Conservation (phyloP, 2,888 invertebrate genomes). For the Eupeodes latifasciatus region DNA sequence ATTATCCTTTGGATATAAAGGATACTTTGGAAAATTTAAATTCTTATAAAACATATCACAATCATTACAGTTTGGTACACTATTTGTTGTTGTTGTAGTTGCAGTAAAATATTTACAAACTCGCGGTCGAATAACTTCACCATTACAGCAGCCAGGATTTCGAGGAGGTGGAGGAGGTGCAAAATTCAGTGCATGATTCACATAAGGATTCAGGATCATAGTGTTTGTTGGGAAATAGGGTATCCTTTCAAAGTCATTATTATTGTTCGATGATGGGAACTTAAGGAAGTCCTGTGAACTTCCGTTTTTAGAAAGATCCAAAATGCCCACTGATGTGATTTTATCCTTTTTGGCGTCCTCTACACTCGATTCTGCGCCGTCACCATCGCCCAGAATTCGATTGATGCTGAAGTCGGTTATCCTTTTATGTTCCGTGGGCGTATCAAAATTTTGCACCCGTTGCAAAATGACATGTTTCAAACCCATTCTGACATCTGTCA, state of each 20-base stretch:
- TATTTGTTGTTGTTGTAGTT: conserved; percentile 7
- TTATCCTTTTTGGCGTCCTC: conserved; percentile 54
- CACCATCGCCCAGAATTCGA: conserved; percentile 79
- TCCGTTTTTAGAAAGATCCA: conserved; percentile 81
- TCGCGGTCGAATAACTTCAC: conserved; percentile 71
- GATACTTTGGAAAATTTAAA: conserved; percentile 71
- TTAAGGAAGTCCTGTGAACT: conserved; percentile 33
- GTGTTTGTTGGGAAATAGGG: conserved; percentile 46
- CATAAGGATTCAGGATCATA: conserved; percentile 58
- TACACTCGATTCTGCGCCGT: background rate
- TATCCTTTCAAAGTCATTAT: conserved; percentile 44
- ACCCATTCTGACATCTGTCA: conserved; percentile 82
- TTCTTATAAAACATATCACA: conserved; percentile 77
- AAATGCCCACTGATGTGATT: conserved; percentile 77
- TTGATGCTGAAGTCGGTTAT: conserved; percentile 84
- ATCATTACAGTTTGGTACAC: conserved; percentile 72
- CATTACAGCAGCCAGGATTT: conserved; percentile 50
- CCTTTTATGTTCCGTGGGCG: conserved; percentile 76
- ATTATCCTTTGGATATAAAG: conserved; percentile 58
- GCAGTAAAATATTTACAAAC: conserved; percentile 72
- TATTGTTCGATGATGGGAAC: conserved; percentile 16
- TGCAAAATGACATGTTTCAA: conserved; percentile 83
- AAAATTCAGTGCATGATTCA: conserved; percentile 57
- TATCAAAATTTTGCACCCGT: conserved; percentile 80
- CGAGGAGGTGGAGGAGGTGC: conserved; percentile 45